Conservation (phyloP, 2,113 vertebrate species). For the Steatornis caripensis region DNA sequence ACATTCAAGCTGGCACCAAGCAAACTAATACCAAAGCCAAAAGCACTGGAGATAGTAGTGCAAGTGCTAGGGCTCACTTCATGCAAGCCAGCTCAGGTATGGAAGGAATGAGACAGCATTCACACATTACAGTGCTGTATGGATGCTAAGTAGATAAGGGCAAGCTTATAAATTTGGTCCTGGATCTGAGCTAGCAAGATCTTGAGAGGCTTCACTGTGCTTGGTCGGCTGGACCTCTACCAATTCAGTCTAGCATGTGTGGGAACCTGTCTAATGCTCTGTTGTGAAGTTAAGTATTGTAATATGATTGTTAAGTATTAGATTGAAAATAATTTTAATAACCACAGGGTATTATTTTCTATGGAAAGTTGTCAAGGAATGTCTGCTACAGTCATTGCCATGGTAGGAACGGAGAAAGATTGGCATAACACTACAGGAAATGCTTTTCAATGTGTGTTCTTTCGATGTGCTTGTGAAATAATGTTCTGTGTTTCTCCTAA, state of each 20-base stretch:
- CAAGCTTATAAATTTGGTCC: neutral
- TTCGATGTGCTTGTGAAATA: neutral
- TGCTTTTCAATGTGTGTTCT: neutral
- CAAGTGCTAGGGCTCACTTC: neutral
- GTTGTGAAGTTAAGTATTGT: neutral
- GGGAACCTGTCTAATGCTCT: neutral
- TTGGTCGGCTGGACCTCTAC: neutral
- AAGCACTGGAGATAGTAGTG: neutral
- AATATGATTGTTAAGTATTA: neutral
- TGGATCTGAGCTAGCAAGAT: neutral
- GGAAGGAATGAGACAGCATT: neutral
- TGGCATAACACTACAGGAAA: neutral
- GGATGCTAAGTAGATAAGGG: neutral
- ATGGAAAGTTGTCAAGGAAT: neutral
- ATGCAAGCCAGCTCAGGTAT: neutral
- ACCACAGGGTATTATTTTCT: neutral
- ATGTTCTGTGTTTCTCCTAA: neutral
- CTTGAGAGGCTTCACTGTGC: neutral
- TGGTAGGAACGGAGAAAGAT: neutral
- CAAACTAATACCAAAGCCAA: neutral
- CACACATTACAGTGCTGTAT: neutral
- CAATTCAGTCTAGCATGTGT: neutral
- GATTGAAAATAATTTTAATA: neutral
- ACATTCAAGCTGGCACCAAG: neutral
- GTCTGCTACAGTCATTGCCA: neutral